Evolutionary conservation across 2,113 vertebrate species (phyloP).

Genomic region (Erythrolamprus reginae): DNA sequence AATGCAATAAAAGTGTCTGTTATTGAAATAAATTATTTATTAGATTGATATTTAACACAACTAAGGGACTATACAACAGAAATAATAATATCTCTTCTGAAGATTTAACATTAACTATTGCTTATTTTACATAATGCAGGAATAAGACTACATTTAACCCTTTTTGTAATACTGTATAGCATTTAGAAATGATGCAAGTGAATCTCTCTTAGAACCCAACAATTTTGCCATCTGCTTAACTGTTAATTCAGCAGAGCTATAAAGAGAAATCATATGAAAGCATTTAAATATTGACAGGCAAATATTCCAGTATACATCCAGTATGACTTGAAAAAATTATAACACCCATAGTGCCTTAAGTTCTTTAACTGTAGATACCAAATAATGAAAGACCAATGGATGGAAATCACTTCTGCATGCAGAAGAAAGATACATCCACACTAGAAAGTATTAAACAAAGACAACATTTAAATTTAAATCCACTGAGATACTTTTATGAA

Average conservation of each 20-base stretch:
- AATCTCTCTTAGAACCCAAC: not conserved
- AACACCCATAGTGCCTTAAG: not conserved
- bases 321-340: not conserved
- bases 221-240: not conserved
- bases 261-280: not conserved
- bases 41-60: not conserved
- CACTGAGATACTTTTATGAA: not conserved
- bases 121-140: not conserved
- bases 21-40: not conserved
- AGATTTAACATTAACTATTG: not conserved
- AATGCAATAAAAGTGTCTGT: not conserved
- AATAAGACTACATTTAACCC: not conserved
- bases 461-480: not conserved
- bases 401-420: not conserved
- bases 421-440: not conserved
- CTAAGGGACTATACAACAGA: not conserved
- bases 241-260: not conserved
- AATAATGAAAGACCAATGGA: not conserved
- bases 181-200: not conserved
- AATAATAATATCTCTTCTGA: not conserved
- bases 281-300: not conserved
- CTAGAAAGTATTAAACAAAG: not conserved
- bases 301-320: not conserved
- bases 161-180: not conserved
- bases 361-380: not conserved